A percentile compares a stretch with the other conserved stretches of the same genome.
These are phyloP conservation scores for Zosterops japonicus DNA, from an alignment of 2,113 vertebrate genomes.

Conservation along the genomic window DNA sequence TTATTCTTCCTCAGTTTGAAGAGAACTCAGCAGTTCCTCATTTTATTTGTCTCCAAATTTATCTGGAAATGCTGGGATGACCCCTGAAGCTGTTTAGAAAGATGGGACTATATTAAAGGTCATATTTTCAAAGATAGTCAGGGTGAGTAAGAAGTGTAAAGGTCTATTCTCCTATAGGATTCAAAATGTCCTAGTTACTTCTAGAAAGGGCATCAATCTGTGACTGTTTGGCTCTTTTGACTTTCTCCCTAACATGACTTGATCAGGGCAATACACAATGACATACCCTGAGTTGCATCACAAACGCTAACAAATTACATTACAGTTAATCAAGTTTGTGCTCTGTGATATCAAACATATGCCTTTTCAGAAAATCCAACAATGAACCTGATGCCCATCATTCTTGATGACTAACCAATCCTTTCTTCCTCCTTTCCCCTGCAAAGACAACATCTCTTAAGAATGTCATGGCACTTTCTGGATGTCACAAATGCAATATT, in stretches of 20 bases:
- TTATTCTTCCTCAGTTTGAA: neutral
- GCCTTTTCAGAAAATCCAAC: neutral
- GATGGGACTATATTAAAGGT: neutral
- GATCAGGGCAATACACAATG: neutral
- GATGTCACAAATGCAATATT: neutral
- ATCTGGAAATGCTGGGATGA: neutral
- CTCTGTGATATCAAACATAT: neutral
- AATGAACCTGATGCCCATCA: neutral
- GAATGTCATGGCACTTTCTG: neutral
- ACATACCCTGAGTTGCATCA: neutral
- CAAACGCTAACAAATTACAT: neutral
- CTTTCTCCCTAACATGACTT: neutral
- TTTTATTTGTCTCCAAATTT: neutral
- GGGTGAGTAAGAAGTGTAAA: neutral
- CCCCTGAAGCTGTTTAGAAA: neutral
- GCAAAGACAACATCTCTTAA: neutral
- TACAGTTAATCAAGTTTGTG: slow-evolving; percentile 1
- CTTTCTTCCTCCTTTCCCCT: neutral
- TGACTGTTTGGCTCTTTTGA: neutral
- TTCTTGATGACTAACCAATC: neutral
- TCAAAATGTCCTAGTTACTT: neutral
- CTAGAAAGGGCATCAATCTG: neutral
- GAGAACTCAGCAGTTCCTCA: neutral
- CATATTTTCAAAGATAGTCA: neutral
- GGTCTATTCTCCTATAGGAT: neutral